Percentiles rank a stretch among this genome's conserved stretches.
Evolutionary conservation across 2,888 invertebrate genomes (phyloP).

Genomic region (Lysandra bellargus): DNA sequence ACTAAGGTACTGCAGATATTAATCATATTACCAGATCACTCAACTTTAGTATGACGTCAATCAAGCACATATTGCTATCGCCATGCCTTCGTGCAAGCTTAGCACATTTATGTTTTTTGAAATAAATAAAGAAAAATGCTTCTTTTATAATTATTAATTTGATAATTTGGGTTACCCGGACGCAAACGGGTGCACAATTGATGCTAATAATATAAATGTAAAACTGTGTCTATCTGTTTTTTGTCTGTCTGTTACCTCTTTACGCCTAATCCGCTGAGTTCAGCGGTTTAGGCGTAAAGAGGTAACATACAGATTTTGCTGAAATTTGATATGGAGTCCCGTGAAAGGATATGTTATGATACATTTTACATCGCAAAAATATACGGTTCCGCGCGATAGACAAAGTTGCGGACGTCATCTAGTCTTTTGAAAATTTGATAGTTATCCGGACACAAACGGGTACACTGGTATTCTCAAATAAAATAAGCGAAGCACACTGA

Average conservation of each 20-base stretch:
- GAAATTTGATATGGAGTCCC: not conserved
- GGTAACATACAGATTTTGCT: not conserved
- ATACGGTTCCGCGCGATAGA: too few species aligned
- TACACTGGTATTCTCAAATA: not conserved
- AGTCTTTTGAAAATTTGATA: not conserved
- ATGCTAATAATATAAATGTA: not conserved
- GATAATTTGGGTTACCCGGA: not conserved
- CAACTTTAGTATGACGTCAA: conserved; percentile 7
- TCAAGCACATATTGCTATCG: not conserved
- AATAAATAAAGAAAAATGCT: not conserved
- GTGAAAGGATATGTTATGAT: not conserved
- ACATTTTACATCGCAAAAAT: too few species aligned
- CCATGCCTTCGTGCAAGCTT: not conserved
- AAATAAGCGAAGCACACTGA: conserved; percentile 1
- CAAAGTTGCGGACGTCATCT: too few species aligned
- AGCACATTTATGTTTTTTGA: not conserved
- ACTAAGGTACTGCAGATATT: conserved; percentile 1
- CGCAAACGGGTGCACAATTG: not conserved
- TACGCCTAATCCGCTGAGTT: not conserved
- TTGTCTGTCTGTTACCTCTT: not conserved
- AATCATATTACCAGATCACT: not conserved
- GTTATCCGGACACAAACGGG: not conserved
- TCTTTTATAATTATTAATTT: too few species aligned
- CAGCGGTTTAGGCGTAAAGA: too few species aligned
- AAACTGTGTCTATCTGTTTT: not conserved